Evolutionary conservation across 2,888 invertebrate species (phyloP).

Genomic region (Agrochola lychnidis): DNA sequence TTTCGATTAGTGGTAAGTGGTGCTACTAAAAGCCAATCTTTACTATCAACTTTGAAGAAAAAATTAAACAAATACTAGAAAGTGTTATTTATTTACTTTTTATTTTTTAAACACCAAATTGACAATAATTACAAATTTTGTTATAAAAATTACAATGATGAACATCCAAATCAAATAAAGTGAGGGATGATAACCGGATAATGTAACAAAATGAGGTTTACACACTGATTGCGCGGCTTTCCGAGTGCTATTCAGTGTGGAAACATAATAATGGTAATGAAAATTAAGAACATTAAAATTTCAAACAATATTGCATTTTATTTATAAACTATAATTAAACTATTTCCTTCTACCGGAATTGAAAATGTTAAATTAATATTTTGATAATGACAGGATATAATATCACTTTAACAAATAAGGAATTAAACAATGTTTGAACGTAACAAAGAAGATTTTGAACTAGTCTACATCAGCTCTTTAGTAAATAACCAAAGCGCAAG

Average conservation of each 20-base stretch:
- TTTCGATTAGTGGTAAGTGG: background rate
- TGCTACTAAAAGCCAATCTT: background rate
- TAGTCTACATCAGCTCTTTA: background rate
- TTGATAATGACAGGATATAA: slow-evolving; percentile 3
- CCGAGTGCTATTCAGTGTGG: background rate
- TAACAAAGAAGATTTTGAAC: slow-evolving; percentile 23
- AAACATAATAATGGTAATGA: slow-evolving; percentile 10
- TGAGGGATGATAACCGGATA: slow-evolving; percentile 37
- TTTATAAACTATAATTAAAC: background rate
- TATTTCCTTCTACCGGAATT: background rate
- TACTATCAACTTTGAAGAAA: background rate
- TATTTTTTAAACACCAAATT: slow-evolving; percentile 74
- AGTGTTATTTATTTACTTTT: slow-evolving; percentile 59
- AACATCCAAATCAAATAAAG: slow-evolving; percentile 58
- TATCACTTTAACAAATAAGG: slow-evolving; percentile 29
- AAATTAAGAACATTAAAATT: background rate
- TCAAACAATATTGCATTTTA: background rate
- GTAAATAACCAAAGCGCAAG: background rate
- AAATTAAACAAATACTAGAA: slow-evolving; percentile 51
- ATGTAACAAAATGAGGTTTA: background rate
- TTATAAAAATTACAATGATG: slow-evolving; percentile 70
- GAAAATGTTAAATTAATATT: slow-evolving; percentile 1
- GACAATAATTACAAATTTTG: slow-evolving; percentile 74
- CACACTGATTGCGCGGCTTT: background rate
- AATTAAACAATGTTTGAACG: slow-evolving; percentile 34